Evolutionary conservation across 2,888 invertebrate species (phyloP).

Genomic region (Drosophila demipolita): DNA sequence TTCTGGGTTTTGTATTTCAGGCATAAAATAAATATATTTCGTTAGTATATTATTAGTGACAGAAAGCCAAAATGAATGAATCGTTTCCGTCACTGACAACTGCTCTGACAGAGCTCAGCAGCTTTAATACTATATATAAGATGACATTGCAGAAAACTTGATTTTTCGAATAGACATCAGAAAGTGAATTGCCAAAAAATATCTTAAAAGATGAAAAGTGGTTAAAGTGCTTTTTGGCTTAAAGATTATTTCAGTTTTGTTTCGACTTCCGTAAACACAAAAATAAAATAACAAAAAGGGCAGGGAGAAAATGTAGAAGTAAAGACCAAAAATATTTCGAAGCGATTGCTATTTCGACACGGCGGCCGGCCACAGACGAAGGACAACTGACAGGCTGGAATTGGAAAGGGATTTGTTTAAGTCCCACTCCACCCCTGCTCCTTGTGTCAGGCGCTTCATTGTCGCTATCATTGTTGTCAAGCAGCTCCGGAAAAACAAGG

Average conservation of each 20-base stretch:
- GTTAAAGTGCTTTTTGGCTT: slow-evolving; percentile 29
- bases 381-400: slow-evolving; percentile 26
- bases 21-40: not conserved
- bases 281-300: not conserved
- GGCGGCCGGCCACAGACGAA: slow-evolving; percentile 26
- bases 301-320: slow-evolving; percentile 9
- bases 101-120: slow-evolving; percentile 37
- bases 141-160: slow-evolving; percentile 9
- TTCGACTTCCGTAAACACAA: slow-evolving; percentile 11
- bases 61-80: slow-evolving; percentile 40
- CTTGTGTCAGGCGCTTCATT: slow-evolving; percentile 39
- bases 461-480: slow-evolving; percentile 54
- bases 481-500: slow-evolving; percentile 17
- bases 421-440: slow-evolving; percentile 2
- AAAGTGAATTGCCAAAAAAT: slow-evolving; percentile 1
- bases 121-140: slow-evolving; percentile 13
- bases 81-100: slow-evolving; percentile 33
- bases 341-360: slow-evolving; percentile 43
- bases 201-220: slow-evolving; percentile 3
- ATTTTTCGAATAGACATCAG: slow-evolving; percentile 1
- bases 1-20: not conserved
- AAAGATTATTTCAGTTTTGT: slow-evolving; percentile 15
- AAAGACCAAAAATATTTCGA: slow-evolving; percentile 48
- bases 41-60: slow-evolving; percentile 3
- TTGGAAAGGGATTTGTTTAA: slow-evolving; percentile 52